Evolutionary conservation across 2,113 vertebrate species (phyloP), one percentile per base, ranked within the genome.

Genomic region (Arvicanthis niloticus): DNA sequence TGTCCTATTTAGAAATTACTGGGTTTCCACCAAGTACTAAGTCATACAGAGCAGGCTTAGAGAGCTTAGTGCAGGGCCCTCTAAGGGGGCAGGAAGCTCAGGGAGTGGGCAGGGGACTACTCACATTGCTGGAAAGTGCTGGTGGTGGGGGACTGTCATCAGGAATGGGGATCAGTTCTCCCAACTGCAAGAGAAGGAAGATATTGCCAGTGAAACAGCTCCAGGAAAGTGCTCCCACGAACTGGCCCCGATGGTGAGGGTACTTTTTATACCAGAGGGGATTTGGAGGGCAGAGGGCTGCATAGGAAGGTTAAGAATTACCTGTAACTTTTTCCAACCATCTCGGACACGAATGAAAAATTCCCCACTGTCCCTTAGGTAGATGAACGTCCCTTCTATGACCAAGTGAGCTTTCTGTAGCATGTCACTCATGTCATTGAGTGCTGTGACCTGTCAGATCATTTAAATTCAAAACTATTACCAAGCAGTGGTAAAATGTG

Each of bases 301-400:
- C 24, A 94, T 58, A 89, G 65, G 72, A 37, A 56, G 68, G 40
- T 29, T 78, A 58, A 94, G 37, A 87, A 86, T 77, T 97, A 99
- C 99, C 99, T 99, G 99, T 75, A 99, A 96, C 97, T 99, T 99
- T 97, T 99, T 99, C 99, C 99, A 99, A 48, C 99, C 99, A 72
- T 99, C 99, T 95, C 94, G 97, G 84, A 99, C 99, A 29, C 99
- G 99, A 73, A 99, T 98, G 95, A 99, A 99, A 51, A 99, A 98
- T 87, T 99, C 99, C 17, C 99, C 98, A 58, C 98, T 99, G 85
- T 98, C 98, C 8, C 97, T 98, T 91, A 99, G 98, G 22, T 99
- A 99, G 73, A 98, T 97, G 92, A 99, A 94, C 0, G 99, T 99
- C 26, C 99, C 99, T 96, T 99, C 99, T 62, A 98, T 97, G 26